A percentile compares a stretch with the other conserved stretches of the same genome.
phyloP scores from a whole-genome alignment of 2,797 vertebrate species.

The Cuculus canorus region DNA sequence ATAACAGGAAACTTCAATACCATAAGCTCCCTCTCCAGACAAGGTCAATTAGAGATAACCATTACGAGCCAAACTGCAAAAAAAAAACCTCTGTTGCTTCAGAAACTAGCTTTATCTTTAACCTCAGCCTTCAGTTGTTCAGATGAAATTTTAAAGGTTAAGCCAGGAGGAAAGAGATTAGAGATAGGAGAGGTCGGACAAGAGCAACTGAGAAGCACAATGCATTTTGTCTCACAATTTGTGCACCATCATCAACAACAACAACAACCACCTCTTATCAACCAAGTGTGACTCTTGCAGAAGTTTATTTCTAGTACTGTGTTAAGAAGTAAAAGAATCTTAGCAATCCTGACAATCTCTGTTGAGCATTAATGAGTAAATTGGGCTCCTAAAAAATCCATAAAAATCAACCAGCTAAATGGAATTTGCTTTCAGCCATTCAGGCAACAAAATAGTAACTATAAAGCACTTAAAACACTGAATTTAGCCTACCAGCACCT shows the following conservation, averaged over 20 bases:
- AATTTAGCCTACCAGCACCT: constrained; percentile 76
- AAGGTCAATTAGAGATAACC: not conserved
- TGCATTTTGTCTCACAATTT: not conserved
- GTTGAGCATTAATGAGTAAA: not conserved
- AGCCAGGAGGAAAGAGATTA: not conserved
- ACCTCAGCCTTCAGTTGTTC: not conserved
- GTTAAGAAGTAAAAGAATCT: not conserved
- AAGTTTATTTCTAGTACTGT: not conserved
- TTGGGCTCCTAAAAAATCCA: not conserved
- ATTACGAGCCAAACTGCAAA: not conserved
- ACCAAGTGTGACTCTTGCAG: not conserved
- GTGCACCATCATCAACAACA: not conserved
- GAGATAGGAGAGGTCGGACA: not conserved
- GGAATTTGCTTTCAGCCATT: constrained; percentile 25
- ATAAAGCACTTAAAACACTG: constrained; percentile 41
- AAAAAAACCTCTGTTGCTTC: not conserved
- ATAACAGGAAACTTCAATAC: constrained; percentile 8
- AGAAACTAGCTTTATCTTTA: constrained; percentile 8
- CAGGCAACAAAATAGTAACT: constrained; percentile 55
- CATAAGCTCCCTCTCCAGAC: not conserved
- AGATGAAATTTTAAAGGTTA: not conserved
- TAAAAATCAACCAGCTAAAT: constrained; percentile 6
- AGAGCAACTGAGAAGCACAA: not conserved
- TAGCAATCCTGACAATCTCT: not conserved
- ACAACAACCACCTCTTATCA: not conserved